Conservation (phyloP, 2,888 invertebrate genomes). For the Cephus sareptanus region DNA sequence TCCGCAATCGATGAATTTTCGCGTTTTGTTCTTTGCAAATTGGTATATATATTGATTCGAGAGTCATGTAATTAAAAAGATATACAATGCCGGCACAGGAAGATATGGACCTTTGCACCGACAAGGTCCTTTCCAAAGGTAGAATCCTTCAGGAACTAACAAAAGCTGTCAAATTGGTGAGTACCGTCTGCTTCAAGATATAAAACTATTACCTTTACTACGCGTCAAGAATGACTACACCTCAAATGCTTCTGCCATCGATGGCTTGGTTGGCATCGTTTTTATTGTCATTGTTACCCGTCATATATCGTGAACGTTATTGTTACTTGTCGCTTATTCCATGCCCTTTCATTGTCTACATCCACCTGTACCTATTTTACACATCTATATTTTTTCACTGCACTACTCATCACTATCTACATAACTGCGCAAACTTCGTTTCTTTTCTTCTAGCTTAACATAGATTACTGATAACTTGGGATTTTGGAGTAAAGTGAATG, state of each 20-base stretch:
- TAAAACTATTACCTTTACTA: background rate
- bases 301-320: background rate
- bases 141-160: slow-evolving; percentile 63
- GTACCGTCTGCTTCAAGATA: slow-evolving; percentile 30
- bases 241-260: background rate
- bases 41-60: slow-evolving; percentile 20
- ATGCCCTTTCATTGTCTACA: background rate
- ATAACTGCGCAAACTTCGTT: background rate
- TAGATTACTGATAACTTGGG: background rate
- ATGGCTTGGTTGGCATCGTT: background rate
- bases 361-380: background rate
- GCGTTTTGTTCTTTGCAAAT: slow-evolving; percentile 18
- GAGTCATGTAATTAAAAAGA: slow-evolving; percentile 44
- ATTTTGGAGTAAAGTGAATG: background rate
- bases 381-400: background rate
- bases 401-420: background rate
- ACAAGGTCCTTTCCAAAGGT: slow-evolving; percentile 61
- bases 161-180: slow-evolving; percentile 64
- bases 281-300: background rate
- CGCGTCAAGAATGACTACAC: background rate
- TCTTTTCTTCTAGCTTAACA: background rate
- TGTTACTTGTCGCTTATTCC: background rate
- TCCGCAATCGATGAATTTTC: slow-evolving; percentile 15
- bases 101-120: slow-evolving; percentile 61
- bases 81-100: slow-evolving; percentile 56